phyloP scores from a whole-genome alignment of 1,140 invertebrate species.

The Hylaeus anthracinus region DNA sequence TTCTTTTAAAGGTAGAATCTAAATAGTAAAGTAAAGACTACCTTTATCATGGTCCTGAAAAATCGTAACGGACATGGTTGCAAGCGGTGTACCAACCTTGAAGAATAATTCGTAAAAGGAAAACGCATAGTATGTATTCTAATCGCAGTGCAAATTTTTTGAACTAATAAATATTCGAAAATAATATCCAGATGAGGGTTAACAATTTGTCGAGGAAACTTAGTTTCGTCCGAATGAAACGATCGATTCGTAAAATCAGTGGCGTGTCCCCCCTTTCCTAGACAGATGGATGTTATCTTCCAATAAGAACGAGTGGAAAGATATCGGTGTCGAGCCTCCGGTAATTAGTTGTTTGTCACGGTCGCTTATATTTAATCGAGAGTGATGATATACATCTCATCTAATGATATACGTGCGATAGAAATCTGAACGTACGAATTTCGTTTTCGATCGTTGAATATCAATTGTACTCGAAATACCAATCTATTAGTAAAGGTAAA shows the following conservation, averaged over 20 bases:
- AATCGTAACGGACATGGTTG: too few relatives aligned
- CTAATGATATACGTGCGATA: background rate
- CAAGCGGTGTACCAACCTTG: too few relatives aligned
- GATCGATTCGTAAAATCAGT: slow-evolving; percentile 17
- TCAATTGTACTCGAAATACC: background rate
- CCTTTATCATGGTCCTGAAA: too few relatives aligned
- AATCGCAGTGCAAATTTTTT: too few relatives aligned
- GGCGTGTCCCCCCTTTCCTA: slow-evolving; percentile 19
- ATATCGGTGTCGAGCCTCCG: background rate
- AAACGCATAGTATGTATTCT: too few relatives aligned
- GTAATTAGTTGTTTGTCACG: background rate
- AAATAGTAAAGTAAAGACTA: too few relatives aligned
- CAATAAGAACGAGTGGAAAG: background rate
- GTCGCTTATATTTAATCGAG: background rate
- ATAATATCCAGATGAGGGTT: background rate
- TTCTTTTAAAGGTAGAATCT: too few relatives aligned
- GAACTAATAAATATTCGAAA: too few relatives aligned
- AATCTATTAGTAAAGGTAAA: background rate
- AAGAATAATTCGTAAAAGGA: too few relatives aligned
- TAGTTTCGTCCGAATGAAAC: background rate
- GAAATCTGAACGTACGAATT: background rate
- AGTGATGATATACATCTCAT: too few relatives aligned
- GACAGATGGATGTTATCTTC: background rate
- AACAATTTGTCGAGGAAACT: background rate
- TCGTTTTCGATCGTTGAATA: background rate